Base-by-base conservation (phyloP, 2,797 vertebrate species). In the Phoebastria nigripes region DNA sequence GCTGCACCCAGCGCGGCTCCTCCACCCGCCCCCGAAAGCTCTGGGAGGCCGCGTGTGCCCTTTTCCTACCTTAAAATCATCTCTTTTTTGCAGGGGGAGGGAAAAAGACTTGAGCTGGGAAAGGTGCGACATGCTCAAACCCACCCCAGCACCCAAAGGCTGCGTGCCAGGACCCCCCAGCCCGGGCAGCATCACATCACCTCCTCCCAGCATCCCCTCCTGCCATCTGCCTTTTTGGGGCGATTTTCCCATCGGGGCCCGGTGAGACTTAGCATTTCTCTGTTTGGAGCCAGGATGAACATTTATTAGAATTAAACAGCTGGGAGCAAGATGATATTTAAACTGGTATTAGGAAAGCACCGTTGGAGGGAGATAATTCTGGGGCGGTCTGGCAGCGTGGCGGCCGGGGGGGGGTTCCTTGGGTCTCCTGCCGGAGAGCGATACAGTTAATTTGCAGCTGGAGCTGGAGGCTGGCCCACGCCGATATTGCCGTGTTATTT, bases 261-360 rank as follows among this genome's bases (percentile, higher is more conserved):
- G 35, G 96, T 51, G 98, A 97, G 98, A 98, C 79, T 8, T 59
- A 51, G 39, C 95, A 93, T 94, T 97, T 95, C 39, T 73, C 20
- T 18, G n/a, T 59, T 83, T 55, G 90, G 91, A 73, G 61, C 63
- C 0, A 2, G 71, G 71, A 28, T 79, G 51, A 91, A 56, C 97
- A 52, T 97, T 98, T 98, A 98, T 98, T 98, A 97, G 98, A 97
- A 94, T 93, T 92, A 97, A 98, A 96, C 98, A 98, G 97, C 98
- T 98, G 98, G 98, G 98, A 98, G 98, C 96, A 72, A 98, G 96
- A 97, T 98, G 98, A 98, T 98, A 98, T 98, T 98, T 98, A 98
- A 96, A 97, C 91, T 94, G 98, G 97, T 91, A 98, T 98, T 98
- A 98, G 97, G 96, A 96, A 86, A 97, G 94, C 94, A 66, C 82